Evolutionary conservation across 2,113 vertebrate genomes (phyloP).

Genomic region (Craseonycteris thonglongyai): DNA sequence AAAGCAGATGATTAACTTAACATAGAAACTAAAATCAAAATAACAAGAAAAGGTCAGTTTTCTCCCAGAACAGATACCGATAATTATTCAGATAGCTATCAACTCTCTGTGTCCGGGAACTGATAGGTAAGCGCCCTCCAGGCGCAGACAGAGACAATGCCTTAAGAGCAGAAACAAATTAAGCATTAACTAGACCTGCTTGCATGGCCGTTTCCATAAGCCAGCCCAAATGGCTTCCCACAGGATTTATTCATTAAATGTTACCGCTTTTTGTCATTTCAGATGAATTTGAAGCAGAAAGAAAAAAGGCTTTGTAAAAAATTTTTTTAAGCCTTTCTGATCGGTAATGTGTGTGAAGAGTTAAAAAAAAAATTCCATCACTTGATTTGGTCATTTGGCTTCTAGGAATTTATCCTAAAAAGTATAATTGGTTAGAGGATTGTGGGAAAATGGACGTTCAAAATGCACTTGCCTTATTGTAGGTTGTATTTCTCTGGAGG

Average conservation of each 20-base stretch:
- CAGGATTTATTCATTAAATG: constrained; percentile 3
- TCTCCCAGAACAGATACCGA: no score
- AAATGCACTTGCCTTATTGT: neutral
- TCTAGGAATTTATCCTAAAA: constrained; percentile 25
- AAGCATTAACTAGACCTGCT: no score
- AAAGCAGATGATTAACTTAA: no score
- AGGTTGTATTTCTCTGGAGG: neutral
- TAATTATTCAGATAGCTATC: no score
- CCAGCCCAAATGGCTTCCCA: no score
- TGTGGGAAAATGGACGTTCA: neutral
- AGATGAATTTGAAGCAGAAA: constrained; percentile 11
- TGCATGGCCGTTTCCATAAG: no score
- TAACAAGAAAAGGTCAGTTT: no score
- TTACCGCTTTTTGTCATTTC: constrained; percentile 9
- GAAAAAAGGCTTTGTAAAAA: neutral
- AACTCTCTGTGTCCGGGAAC: no score
- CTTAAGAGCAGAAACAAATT: no score
- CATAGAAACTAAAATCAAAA: no score
- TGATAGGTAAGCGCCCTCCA: no score
- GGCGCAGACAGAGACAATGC: no score
- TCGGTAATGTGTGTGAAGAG: neutral
- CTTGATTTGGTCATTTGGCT: neutral
- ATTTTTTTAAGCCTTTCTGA: neutral
- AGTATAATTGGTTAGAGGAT: neutral
- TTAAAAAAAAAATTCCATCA: neutral